These are phyloP conservation scores for Eupithecia centaureata DNA, from an alignment of 2,888 invertebrate genomes.

Conservation along the genomic window DNA sequence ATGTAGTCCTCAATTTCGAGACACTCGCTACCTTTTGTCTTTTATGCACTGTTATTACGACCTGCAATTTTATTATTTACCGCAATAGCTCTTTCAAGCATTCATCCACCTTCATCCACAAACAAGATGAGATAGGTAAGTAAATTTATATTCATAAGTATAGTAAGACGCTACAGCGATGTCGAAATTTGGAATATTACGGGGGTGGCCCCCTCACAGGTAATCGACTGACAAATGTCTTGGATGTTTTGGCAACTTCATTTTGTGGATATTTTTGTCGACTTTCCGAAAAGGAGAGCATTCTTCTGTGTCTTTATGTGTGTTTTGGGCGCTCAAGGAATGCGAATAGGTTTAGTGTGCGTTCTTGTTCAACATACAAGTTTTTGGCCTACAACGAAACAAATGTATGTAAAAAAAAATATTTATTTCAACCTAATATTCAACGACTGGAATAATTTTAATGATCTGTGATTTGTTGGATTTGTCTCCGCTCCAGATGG, in stretches of 20 bases:
- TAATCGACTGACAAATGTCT: slow-evolving; percentile 83
- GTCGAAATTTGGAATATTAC: slow-evolving; percentile 73
- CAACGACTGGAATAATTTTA: too few relatives aligned
- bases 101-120: slow-evolving; percentile 46
- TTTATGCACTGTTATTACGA: slow-evolving; percentile 5
- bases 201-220: slow-evolving; percentile 70
- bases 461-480: too few relatives aligned
- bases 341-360: slow-evolving; percentile 1
- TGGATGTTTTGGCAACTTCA: slow-evolving; percentile 81
- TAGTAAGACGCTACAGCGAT: slow-evolving; percentile 66
- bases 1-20: background rate
- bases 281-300: slow-evolving; percentile 47
- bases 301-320: slow-evolving; percentile 6
- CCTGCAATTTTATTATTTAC: slow-evolving; percentile 17
- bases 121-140: slow-evolving; percentile 62
- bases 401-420: too few relatives aligned
- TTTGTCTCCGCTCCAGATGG: too few relatives aligned
- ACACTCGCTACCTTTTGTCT: background rate
- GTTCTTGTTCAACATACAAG: background rate
- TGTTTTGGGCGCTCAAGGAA: slow-evolving; percentile 5
- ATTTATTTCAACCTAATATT: too few relatives aligned
- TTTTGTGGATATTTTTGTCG: slow-evolving; percentile 63
- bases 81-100: slow-evolving; percentile 37
- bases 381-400: background rate
- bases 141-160: slow-evolving; percentile 78